Evolutionary conservation across 2,888 invertebrate species (phyloP), one percentile per base, ranked within the genome.

Genomic region (Beris morrisii): DNA sequence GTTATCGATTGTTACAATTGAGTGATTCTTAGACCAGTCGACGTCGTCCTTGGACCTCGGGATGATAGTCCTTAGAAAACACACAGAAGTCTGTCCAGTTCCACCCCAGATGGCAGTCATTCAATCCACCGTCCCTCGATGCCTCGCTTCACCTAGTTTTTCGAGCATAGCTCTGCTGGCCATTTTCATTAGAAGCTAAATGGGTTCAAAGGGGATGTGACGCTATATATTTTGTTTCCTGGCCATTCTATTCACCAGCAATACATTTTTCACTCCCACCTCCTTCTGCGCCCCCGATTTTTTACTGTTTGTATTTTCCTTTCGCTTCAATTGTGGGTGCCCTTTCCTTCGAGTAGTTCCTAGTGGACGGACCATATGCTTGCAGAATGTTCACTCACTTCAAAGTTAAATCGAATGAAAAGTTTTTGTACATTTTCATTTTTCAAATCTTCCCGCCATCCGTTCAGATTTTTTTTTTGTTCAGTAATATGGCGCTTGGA

Each of bases 1-100:
- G 28, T 43, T 64, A 64, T 64, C 64, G 64, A 64, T 55, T 64
- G 64, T 64, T 64, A 64, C 64, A 64, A 55, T 55, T 55, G 64
- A 64, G 31, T 45, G 64, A 64, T 55, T 64, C 44, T 55, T 44
- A 45, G 38, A 38, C 38, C 9, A 9, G 38, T 38, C 38, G 38
- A 38, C 38, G 38, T 38, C 38, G 38, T 38, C 38, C 38, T 38
- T 38, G 38, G 38, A 7, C 38, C 38, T 38, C 38, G 9, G 38
- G 9, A 38, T 38, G 38, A 38, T 7, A 38, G 38, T 38, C 38
- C 9, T 38, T 38, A 38, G 2, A 38, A 22, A 5, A 38, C 38
- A 38, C 38, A 7, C 38, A 5, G 9, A 5, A 38, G 38, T 7
- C 38, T 38, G 38, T 5, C 5, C 38, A 38, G 5, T 22, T 22